These are phyloP conservation scores for Stenodera caucasica DNA, from an alignment of 2,888 invertebrate genomes.

Conservation along the genomic window DNA sequence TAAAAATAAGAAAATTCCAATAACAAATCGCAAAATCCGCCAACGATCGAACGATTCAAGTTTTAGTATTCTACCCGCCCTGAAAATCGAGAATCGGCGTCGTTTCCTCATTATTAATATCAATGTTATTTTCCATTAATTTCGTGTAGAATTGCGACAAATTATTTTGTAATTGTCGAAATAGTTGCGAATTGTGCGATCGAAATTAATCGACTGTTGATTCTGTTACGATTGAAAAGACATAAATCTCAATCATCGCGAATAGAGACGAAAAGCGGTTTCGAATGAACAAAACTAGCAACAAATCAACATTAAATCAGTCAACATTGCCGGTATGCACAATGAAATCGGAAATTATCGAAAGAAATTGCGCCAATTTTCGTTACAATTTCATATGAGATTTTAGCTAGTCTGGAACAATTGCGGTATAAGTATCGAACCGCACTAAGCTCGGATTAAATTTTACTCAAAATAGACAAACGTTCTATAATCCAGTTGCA, in stretches of 20 bases:
- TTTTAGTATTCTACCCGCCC: too few relatives aligned
- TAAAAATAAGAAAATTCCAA: not conserved
- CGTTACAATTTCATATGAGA: not conserved
- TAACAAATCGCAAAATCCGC: too few relatives aligned
- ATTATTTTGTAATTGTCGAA: not conserved
- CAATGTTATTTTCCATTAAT: not conserved
- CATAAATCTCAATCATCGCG: slow-evolving; percentile 38
- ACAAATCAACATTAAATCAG: not conserved
- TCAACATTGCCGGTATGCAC: not conserved
- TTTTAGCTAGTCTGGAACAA: not conserved
- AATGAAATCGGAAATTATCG: too few relatives aligned
- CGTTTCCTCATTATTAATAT: too few relatives aligned
- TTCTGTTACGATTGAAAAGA: slow-evolving; percentile 38
- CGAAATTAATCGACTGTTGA: slow-evolving; percentile 17
- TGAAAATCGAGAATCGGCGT: too few relatives aligned
- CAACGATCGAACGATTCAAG: too few relatives aligned
- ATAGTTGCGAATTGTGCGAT: not conserved
- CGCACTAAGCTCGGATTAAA: not conserved
- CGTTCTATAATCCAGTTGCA: not conserved
- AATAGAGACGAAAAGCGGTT: not conserved
- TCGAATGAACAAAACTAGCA: not conserved
- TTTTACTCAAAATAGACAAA: slow-evolving; percentile 2
- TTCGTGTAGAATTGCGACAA: not conserved
- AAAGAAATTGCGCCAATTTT: too few relatives aligned
- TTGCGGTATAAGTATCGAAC: not conserved